Percentiles rank a stretch among this genome's conserved stretches.
Conservation (phyloP, 2,797 vertebrate genomes). For the Acomys russatus region DNA sequence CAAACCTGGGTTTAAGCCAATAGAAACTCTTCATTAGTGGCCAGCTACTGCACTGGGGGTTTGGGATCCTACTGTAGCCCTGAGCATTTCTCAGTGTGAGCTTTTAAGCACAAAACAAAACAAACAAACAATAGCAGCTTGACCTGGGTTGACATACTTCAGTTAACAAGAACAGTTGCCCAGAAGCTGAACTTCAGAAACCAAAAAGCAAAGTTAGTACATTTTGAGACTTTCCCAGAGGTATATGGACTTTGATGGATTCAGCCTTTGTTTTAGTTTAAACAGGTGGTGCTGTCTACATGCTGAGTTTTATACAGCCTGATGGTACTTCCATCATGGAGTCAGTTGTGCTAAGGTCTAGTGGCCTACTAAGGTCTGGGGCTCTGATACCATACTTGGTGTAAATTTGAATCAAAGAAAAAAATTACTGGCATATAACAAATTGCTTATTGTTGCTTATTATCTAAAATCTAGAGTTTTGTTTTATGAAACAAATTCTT, state of each 20-base stretch:
- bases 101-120: background rate
- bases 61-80: background rate
- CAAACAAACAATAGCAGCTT: background rate
- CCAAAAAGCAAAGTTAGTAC: background rate
- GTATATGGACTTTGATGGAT: too few relatives aligned
- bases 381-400: background rate
- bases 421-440: conserved; percentile 9
- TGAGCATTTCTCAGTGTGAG: background rate
- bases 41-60: background rate
- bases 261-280: background rate
- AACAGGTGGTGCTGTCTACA: background rate
- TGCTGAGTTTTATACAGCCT: background rate
- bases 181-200: too few relatives aligned
- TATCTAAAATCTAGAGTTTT: background rate
- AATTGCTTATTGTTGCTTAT: conserved; percentile 9
- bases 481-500: background rate
- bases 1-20: background rate
- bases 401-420: conserved; percentile 52
- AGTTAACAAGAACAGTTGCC: too few relatives aligned
- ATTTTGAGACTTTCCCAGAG: background rate
- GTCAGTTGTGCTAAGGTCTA: background rate
- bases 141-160: background rate
- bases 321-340: background rate
- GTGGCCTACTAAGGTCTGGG: background rate
- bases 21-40: background rate